Evolutionary conservation across 2,888 invertebrate genomes (phyloP), one percentile per base, ranked within the genome.

Genomic region (Brachylomia viminalis): DNA sequence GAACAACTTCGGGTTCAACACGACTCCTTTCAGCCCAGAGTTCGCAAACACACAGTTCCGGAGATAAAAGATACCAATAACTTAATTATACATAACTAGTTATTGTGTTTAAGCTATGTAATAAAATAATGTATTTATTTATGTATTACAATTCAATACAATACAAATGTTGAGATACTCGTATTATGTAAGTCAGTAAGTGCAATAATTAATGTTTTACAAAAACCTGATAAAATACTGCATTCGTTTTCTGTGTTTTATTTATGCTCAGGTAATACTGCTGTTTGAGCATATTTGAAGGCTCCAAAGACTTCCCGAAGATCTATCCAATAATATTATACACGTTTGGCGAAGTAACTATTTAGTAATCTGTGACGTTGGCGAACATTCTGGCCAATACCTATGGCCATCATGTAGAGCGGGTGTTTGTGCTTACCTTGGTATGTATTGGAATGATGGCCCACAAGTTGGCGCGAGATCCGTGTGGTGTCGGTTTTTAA

Each of bases 1-100:
- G 80, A 96, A 96, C 85, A 93, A 93, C 86, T 96, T 96, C 83
- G 93, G 93, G 0, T 95, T 95, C 89, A 92, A 93, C 80, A 45
- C 92, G 5, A 92, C 91, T 11, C 95, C 95, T 0, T 95, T 95
- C 86, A 93, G 88, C 47, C 84, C 92, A 2, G 91, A 92, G 45
- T 95, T 95, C 74, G 90, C 88, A 20, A 93, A 93, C 86, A 91
- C 83, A 45, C 90, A 90, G 52, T 88, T 90, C 75, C 82, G 88
- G 59, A 87, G 86, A 83, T 88, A 73, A 75, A 70, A 64, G 2
- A 42, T 30, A 27, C 38, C 5, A 6, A 58, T 27, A 56, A 45
- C 30, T 47, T 38, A 30, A 6, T 38, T 52, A 33, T n/a, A n/a
- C n/a, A 15, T 23, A 15, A 13, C 27, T 58, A 20, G 13, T 54